Evolutionary conservation across 2,888 invertebrate genomes (phyloP), one percentile per base, ranked within the genome.

Genomic region (Muscina levida): DNA sequence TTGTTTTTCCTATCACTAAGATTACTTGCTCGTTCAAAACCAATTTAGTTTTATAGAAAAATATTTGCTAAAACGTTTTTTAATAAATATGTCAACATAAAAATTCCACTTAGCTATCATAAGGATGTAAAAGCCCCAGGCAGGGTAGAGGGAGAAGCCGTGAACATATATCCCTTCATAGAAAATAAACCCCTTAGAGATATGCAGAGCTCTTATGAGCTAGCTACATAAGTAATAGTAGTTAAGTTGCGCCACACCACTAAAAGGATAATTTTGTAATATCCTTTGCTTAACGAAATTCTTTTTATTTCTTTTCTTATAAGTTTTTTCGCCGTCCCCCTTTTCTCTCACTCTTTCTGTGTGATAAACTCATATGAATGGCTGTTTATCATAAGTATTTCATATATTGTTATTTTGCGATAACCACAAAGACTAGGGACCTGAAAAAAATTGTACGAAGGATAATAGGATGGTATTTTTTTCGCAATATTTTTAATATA

Each of bases 81-180:
- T 82, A 72, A 82, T 78, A 78, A 82, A 82, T 78, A 78, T 82
- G 75, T 78, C 82, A 78, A 70, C 78, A 72, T 82, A 82, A 78
- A 82, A 78, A 77, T 75, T 72, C 75, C 71, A 59, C 59, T 74
- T 78, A 73, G 68, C 73, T 67, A 74, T 77, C 42, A 74, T 72
- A 22, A 13, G 62, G 42, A 72, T 74, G 71, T 26, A 51, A 1
- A 19, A 19, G 46, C 26, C 46, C 24, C 39, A 22, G 24, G 57
- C 31, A 59, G n/a, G 59, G 15, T 4, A 37, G 46, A 19, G 1
- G 11, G n/a, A 11, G n/a, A 39, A 65, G 62, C 44, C 6, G 26
- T 10, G 26, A 37, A 17, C 17, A 15, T 59, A 59, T 37, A 15
- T n/a, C 31, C 4, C n/a, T 39, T 17, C 37, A 59, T 26, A n/a